Evolutionary conservation across 2,888 invertebrate genomes (phyloP), one percentile per base, ranked within the genome.

Genomic region (Entomobrya multifasciata): DNA sequence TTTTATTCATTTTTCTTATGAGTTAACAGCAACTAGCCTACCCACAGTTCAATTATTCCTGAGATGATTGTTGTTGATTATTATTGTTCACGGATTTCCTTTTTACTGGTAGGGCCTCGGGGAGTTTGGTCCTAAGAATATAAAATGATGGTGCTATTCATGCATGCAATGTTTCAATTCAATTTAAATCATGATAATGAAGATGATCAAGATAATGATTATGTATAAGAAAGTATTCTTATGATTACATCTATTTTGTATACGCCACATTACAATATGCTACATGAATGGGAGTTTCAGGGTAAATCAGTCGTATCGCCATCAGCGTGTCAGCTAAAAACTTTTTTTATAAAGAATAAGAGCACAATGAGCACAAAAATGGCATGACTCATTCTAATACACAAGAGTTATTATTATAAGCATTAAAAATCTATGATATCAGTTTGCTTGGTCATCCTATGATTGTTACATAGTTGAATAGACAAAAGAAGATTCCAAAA

Each of bases 161-260:
- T 15, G 72, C 30, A 49, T 44, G 6, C 47, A 22, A 25, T 72
- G 72, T 47, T 72, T 72, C 55, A 49, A 30, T 72, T 81, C 72
- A 81, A 81, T 81, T 72, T 44, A 72, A 81, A 57, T 72, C 57
- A 81, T 81, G 22, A 60, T 72, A 47, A 72, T 81, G 13, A 80
- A 62, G 60, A 62, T n/a, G 65, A 65, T 65, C 15, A 30, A 22
- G 36, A 65, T n/a, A 30, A 30, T 30, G 30, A 62, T 27, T n/a
- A n/a, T n/a, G n/a, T n/a, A n/a, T n/a, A n/a, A n/a, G n/a, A n/a
- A n/a, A n/a, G n/a, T n/a, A n/a, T n/a, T n/a, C n/a, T n/a, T n/a
- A n/a, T n/a, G n/a, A n/a, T n/a, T n/a, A n/a, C n/a, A n/a, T n/a
- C n/a, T n/a, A n/a, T n/a, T n/a, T n/a, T n/a, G n/a, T n/a, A n/a